These are phyloP conservation scores for Phalacrocorax brasilianus DNA, from an alignment of 2,113 vertebrate species.

Conservation along the genomic window DNA sequence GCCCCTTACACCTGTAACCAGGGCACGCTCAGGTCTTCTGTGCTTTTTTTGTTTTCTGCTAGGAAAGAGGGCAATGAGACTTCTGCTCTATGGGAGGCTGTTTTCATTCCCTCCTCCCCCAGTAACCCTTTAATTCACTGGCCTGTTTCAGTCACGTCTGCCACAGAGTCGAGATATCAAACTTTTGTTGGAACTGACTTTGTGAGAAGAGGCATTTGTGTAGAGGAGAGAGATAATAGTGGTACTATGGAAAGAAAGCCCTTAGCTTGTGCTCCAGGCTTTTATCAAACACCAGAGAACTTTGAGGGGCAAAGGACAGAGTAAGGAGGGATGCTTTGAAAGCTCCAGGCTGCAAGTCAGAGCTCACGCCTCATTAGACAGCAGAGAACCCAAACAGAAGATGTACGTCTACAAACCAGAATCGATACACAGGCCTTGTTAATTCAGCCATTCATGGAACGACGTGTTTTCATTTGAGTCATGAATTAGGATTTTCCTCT, in stretches of 20 bases:
- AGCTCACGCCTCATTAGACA: not conserved
- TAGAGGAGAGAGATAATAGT: not conserved
- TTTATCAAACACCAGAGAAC: not conserved
- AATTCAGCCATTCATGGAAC: not conserved
- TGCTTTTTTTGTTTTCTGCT: not conserved
- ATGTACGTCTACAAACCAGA: not conserved
- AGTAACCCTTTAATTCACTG: not conserved
- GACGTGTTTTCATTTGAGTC: not conserved
- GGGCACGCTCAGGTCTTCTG: not conserved
- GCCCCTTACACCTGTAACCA: not conserved
- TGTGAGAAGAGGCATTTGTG: not conserved
- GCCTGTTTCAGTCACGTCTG: not conserved
- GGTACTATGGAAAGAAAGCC: fast-evolving
- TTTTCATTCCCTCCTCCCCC: not conserved
- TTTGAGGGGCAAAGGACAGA: not conserved
- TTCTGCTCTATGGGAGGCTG: not conserved
- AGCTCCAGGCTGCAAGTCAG: not conserved
- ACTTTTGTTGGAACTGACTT: not conserved
- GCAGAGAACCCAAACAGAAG: not conserved
- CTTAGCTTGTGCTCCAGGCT: not conserved
- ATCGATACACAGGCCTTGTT: not conserved
- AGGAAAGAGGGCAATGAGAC: fast-evolving
- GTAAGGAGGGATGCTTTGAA: not conserved
- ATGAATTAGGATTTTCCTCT: not conserved
- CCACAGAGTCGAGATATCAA: not conserved